Evolutionary conservation across 2,888 invertebrate species (phyloP), one percentile per base, ranked within the genome.

Genomic region (Danaus chrysippus): DNA sequence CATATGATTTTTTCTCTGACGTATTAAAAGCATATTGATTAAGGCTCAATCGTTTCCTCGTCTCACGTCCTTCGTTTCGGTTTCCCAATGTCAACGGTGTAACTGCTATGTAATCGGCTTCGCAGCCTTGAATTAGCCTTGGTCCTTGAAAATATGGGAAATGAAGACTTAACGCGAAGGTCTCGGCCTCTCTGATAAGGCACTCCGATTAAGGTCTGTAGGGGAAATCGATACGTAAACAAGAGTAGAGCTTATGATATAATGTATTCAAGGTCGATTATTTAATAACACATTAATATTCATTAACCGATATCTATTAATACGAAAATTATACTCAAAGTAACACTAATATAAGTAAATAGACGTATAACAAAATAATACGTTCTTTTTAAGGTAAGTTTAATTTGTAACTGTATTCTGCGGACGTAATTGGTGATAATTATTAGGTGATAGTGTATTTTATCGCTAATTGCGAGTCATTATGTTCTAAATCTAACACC

Each of bases 171-270:
- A 13, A 42, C 52, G 34, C 52, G 59, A 68, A 67, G 65, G 68
- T 53, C 59, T 23, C 17, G 58, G 60, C 67, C 67, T 67, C 62
- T 58, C 46, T 60, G 62, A 60, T 56, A 59, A 62, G 56, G 42
- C 41, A 34, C 49, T 44, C 42, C 17, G 44, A 61, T 63, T 63
- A 60, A 46, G 56, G 56, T 61, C 44, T 65, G 46, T 52, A 54
- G 58, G 53, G 43, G 53, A 57, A 63, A 63, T 63, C 60, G 60
- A 61, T 63, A 65, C 23, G 61, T 64, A 59, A 61, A 63, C 54
- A 61, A 54, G 56, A 23, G 17, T 42, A 42, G 46, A 42, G 54
- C 49, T 49, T 19, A 13, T 10, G 42, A 59, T 43, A 13, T 11
- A 43, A 54, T 42, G 8, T 3, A 23, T 43, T 17, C 17, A 49